Conservation (phyloP, 2,113 vertebrate species). For the Hemiscyllium ocellatum region DNA sequence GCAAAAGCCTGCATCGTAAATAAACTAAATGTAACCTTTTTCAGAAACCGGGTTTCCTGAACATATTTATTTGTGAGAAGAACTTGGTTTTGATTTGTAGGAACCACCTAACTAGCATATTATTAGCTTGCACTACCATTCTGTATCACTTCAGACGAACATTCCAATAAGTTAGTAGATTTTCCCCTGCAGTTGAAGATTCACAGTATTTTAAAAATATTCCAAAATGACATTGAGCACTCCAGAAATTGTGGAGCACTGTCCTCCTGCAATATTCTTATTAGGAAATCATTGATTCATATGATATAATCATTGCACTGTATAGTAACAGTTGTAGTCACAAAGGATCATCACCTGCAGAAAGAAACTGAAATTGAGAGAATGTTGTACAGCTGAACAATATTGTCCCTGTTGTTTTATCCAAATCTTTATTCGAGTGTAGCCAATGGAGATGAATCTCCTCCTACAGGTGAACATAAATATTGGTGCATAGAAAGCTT, state of each 20-base stretch:
- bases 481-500: constrained; percentile 8
- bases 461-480: constrained; percentile 34
- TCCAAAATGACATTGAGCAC: background rate
- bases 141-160: background rate
- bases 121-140: background rate
- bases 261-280: background rate
- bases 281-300: background rate
- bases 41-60: background rate
- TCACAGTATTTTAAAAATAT: background rate
- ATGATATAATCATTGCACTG: background rate
- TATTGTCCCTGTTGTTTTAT: constrained; percentile 28
- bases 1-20: background rate
- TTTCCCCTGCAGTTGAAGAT: background rate
- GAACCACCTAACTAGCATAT: background rate
- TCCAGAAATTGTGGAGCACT: background rate
- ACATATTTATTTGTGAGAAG: background rate
- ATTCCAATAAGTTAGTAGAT: background rate
- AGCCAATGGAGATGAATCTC: constrained; percentile 35
- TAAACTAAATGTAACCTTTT: background rate
- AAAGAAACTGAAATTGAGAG: background rate
- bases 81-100: background rate
- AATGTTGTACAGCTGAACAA: background rate
- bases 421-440: constrained; percentile 29
- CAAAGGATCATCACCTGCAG: background rate
- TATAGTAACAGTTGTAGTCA: background rate